Evolutionary conservation across 2,888 invertebrate genomes (phyloP), one percentile per base, ranked within the genome.

Genomic region (Lycophotia porphyrea): DNA sequence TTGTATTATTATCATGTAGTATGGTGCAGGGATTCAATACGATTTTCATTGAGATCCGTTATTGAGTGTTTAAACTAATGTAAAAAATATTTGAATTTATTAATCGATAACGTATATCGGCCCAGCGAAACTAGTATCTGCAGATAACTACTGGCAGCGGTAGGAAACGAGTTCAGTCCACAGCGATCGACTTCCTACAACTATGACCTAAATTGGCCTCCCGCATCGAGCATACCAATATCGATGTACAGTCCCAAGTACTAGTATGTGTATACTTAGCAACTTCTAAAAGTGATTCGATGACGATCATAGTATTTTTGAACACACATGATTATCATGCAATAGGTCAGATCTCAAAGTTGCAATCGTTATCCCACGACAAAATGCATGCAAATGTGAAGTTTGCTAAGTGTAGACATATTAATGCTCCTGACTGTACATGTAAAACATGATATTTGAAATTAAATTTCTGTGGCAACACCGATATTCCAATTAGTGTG

Each of bases 81-180:
- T 60, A 49, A 42, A 39, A 39, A 71, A 63, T 27, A 31, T 44
- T 27, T 63, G 73, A 52, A 70, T 11, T 27, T 49, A 42, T 60
- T 42, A 52, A 61, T 61, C 61, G 71, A 84, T 67, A 65, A 55
- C 63, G 36, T 69, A 52, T 80, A 79, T 68, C 78, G 71, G 68
- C 61, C 55, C 36, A 49, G 18, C 27, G 31, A 36, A 27, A 52
- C 42, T 70, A 55, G 39, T 68, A 72, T 61, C 61, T 74, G 60
- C 58, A 81, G 72, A 70, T 85, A 82, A 74, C 71, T 71, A 34
- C 77, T 63, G 67, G 55, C 77, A 71, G 71, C 44, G 60, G 72
- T 31, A 82, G 87, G 80, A 87, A 87, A 66, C 71, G 60, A 71
- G 60, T 67, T 75, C 70, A 71, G 60, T 67, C 77, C 70, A 63